Evolutionary conservation across 1,140 invertebrate genomes (phyloP).

Genomic region (Scaptomyza graminum): DNA sequence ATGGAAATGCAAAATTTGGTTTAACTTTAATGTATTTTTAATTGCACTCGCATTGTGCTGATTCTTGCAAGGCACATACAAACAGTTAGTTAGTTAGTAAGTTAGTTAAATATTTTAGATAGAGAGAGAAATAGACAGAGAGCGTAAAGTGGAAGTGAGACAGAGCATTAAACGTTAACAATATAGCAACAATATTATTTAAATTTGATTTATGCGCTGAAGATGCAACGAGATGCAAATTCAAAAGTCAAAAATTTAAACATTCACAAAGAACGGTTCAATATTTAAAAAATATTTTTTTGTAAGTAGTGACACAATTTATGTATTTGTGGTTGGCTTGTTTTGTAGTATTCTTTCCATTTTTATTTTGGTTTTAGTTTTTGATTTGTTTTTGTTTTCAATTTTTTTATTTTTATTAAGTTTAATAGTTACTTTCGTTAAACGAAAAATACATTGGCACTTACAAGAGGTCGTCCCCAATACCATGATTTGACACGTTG

Average conservation of each 20-base stretch:
- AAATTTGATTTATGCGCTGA: conserved; percentile 65
- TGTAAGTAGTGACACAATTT: conserved; percentile 57
- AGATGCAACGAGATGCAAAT: conserved; percentile 63
- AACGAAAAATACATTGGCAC: conserved; percentile 86
- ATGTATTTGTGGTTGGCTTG: conserved; percentile 67
- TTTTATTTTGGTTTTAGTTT: conserved; percentile 36
- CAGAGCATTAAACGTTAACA: conserved; percentile 57
- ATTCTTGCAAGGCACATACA: conserved; percentile 73
- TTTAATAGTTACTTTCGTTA: conserved; percentile 45
- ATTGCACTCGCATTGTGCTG: conserved; percentile 57
- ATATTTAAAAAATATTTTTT: conserved; percentile 3
- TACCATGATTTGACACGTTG: conserved; percentile 97
- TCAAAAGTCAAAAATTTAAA: conserved; percentile 49
- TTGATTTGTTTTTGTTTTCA: conserved; percentile 27
- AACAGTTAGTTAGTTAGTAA: conserved; percentile 57
- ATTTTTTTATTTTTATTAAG: conserved; percentile 39
- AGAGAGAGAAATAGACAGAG: conserved; percentile 55
- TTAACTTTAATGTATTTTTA: conserved; percentile 26
- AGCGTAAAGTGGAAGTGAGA: conserved; percentile 41
- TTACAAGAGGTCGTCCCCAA: conserved; percentile 97
- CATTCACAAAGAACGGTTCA: conserved; percentile 49
- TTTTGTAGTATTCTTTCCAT: conserved; percentile 42
- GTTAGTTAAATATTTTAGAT: conserved; percentile 41
- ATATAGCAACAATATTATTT: conserved; percentile 73
- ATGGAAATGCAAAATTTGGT: conserved; percentile 64